Evolutionary conservation across 2,113 vertebrate genomes (phyloP).

Genomic region (Phoenicopterus ruber): DNA sequence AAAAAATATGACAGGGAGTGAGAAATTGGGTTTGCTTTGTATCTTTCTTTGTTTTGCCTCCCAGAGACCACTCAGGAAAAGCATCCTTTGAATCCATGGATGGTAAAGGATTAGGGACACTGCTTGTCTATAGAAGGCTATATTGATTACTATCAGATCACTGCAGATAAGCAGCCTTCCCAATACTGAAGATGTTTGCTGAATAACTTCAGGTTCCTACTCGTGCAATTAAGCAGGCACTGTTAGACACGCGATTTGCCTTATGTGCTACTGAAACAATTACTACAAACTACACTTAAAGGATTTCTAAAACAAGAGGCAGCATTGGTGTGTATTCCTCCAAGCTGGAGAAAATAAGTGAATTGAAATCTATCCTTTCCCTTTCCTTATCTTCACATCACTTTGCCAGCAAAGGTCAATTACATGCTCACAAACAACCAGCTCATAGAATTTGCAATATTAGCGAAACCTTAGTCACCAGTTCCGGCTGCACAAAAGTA

Average conservation of each 20-base stretch:
- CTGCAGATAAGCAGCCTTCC: neutral
- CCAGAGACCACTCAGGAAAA: neutral
- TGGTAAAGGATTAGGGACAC: neutral
- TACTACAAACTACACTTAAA: neutral
- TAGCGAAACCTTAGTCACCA: slow-evolving; percentile 57
- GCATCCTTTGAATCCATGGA: neutral
- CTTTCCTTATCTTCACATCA: slow-evolving; percentile 39
- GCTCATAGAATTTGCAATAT: slow-evolving; percentile 13
- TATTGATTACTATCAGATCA: neutral
- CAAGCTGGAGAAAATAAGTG: neutral
- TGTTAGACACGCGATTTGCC: neutral
- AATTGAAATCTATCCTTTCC: slow-evolving; percentile 15
- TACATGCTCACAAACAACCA: slow-evolving; percentile 36
- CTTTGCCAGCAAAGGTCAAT: slow-evolving; percentile 39
- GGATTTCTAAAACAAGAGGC: neutral
- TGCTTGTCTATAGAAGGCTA: neutral
- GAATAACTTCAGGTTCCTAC: neutral
- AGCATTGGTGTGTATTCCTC: neutral
- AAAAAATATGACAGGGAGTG: neutral
- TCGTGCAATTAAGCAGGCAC: neutral
- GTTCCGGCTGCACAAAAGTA: slow-evolving; percentile 32
- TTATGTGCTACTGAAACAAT: neutral
- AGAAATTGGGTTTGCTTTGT: neutral
- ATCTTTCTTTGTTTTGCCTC: neutral
- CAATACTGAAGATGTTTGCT: neutral